Conservation (phyloP, 2,797 vertebrate species). For the Tauraco hartlaubi region DNA sequence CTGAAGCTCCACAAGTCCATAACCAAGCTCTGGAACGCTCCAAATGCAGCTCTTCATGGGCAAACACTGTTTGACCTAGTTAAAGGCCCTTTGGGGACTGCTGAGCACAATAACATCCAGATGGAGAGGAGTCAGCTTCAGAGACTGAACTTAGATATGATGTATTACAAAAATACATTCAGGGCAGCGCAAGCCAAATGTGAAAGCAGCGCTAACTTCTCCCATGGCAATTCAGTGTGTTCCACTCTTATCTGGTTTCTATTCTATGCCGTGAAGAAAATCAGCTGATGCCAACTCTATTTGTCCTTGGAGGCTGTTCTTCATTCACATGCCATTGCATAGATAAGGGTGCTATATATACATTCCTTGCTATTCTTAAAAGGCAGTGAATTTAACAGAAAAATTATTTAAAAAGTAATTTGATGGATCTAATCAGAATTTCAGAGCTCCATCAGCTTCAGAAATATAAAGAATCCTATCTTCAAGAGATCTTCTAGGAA, state of each 20-base stretch:
- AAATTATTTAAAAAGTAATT: not conserved
- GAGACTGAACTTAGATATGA: not conserved
- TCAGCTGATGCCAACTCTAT: not conserved
- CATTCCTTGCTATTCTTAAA: not conserved
- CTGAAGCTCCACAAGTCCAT: not conserved
- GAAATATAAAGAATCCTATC: not conserved
- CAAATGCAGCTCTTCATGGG: not conserved
- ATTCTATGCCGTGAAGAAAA: not conserved
- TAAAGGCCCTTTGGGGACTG: not conserved
- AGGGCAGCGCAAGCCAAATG: not conserved
- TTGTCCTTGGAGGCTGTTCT: not conserved
- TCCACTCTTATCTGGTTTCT: not conserved
- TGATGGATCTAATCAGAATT: not conserved
- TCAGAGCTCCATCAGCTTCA: not conserved
- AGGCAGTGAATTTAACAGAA: not conserved
- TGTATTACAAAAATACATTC: not conserved
- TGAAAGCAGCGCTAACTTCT: not conserved
- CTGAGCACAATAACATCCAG: not conserved
- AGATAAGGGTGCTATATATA: not conserved
- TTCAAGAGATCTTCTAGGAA: not conserved
- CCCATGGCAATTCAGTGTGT: not conserved
- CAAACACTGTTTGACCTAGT: not conserved
- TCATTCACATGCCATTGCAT: not conserved
- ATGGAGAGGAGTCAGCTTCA: not conserved
- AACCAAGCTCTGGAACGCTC: not conserved